phyloP scores from a whole-genome alignment of 2,797 vertebrate species.

The Caiman crocodilus region DNA sequence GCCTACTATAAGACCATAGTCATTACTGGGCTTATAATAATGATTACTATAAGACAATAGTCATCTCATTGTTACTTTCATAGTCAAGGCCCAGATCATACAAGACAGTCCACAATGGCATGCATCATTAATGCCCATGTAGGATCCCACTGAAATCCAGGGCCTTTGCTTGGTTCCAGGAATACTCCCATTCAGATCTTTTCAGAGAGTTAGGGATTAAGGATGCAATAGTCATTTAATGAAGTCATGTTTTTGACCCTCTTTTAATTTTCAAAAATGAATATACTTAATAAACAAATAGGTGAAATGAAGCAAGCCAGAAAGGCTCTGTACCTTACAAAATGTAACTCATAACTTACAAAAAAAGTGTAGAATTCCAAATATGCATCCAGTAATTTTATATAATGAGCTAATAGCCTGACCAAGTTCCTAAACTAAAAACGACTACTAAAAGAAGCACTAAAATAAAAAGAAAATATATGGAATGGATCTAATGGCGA shows the following conservation, averaged over 20 bases:
- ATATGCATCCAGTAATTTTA: neutral
- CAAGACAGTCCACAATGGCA: neutral
- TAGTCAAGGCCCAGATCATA: neutral
- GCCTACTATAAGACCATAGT: neutral
- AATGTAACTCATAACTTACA: neutral
- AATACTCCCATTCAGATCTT: neutral
- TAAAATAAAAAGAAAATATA: slow-evolving; percentile 68
- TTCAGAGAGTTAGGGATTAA: neutral
- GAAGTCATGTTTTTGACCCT: neutral
- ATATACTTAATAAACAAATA: neutral
- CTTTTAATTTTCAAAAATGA: neutral
- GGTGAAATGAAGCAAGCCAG: slow-evolving; percentile 21
- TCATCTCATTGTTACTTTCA: neutral
- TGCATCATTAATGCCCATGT: neutral
- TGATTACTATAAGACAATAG: neutral
- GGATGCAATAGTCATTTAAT: neutral
- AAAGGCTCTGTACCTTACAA: neutral
- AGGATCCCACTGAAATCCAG: neutral
- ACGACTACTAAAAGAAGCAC: slow-evolving; percentile 56
- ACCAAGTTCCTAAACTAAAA: slow-evolving; percentile 65
- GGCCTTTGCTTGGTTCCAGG: neutral
- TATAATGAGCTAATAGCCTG: slow-evolving; percentile 30
- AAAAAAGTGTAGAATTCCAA: neutral
- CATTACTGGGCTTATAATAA: neutral
- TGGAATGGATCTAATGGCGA: slow-evolving; percentile 39